Conservation (phyloP, 2,113 vertebrate species). For the Siniperca knerii region DNA sequence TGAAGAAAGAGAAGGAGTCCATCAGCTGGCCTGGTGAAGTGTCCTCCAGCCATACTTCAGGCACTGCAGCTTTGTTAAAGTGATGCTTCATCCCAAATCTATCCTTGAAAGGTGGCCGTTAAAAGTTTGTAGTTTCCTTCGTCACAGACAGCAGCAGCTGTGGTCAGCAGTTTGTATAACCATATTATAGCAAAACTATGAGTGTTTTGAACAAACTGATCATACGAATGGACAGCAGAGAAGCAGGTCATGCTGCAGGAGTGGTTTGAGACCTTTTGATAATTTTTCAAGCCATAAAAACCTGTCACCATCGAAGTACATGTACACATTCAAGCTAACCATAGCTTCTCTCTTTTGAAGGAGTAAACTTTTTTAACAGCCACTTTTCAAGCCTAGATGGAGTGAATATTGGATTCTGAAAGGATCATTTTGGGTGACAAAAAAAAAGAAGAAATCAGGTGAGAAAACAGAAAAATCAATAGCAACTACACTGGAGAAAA, state of each 20-base stretch:
- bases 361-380: background rate
- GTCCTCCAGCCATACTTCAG: constrained; percentile 19
- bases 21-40: background rate
- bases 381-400: background rate
- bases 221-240: background rate
- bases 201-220: constrained; percentile 11
- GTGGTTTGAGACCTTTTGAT: constrained; percentile 1
- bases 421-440: constrained; percentile 16
- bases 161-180: constrained; percentile 15
- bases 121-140: constrained; percentile 6
- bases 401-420: constrained; percentile 28
- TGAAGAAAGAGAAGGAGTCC: constrained; percentile 30
- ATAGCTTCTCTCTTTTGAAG: constrained; percentile 13
- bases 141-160: background rate
- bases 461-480: constrained; percentile 50
- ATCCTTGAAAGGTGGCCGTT: constrained; percentile 26
- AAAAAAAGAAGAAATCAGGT: constrained; percentile 16
- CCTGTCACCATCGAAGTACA: background rate
- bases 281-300: background rate
- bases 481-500: constrained; percentile 1
- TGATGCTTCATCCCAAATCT: constrained; percentile 5
- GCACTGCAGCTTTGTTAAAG: constrained; percentile 6
- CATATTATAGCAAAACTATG: background rate
- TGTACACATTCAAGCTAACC: constrained; percentile 8
- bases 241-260: background rate